Conservation (phyloP, 2,797 vertebrate species). For the Delichon dasypus region DNA sequence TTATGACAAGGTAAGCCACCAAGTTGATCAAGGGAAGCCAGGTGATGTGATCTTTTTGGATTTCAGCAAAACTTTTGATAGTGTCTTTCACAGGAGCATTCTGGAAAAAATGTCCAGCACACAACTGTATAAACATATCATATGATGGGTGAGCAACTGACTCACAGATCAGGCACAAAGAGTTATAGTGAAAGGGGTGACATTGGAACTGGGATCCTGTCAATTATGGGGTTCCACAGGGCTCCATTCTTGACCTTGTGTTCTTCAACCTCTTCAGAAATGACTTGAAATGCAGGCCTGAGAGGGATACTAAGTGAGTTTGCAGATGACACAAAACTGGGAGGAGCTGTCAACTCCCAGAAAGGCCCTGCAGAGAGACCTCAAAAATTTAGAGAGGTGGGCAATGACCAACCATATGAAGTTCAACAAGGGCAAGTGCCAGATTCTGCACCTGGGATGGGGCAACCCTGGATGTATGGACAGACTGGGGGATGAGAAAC, state of each 20-base stretch:
- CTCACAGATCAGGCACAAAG: not conserved
- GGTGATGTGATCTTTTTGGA: not conserved
- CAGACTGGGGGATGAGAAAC: not conserved
- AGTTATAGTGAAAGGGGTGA: not conserved
- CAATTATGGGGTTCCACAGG: not conserved
- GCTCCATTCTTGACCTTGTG: rapidly evolving
- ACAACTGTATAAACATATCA: not conserved
- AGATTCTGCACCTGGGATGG: not conserved
- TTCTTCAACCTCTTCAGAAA: not conserved
- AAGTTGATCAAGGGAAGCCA: not conserved
- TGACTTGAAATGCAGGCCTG: not conserved
- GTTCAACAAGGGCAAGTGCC: not conserved
- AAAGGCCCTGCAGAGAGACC: not conserved
- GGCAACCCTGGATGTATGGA: not conserved
- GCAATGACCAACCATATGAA: not conserved
- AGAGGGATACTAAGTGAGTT: not conserved
- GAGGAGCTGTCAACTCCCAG: not conserved
- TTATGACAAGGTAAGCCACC: not conserved
- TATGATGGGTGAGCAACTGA: not conserved
- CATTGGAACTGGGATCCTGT: no score
- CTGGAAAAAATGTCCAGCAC: not conserved
- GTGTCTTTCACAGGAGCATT: no score
- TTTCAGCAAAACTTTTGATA: not conserved
- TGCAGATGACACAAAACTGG: not conserved
- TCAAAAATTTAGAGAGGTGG: not conserved